Evolutionary conservation across 2,113 vertebrate species (phyloP), one percentile per base, ranked within the genome.

Genomic region (Salvelinus fontinalis): DNA sequence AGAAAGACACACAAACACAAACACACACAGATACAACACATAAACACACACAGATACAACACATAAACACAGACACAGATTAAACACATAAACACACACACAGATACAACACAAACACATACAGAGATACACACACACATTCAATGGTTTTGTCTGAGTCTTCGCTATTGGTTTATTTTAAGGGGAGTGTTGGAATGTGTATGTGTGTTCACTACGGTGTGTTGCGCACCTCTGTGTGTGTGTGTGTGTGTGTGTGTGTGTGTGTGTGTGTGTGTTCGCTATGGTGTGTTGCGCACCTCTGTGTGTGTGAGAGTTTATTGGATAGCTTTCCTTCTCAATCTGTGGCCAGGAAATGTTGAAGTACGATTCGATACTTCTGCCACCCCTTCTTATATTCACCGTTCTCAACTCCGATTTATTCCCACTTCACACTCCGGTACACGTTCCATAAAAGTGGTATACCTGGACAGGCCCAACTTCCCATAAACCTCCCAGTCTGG

Each of bases 321-420:
- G 70, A 39, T 48, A 34, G 14, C 65, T 67, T 3, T 68, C 18
- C 9, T n/a, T 22, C 34, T 12, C 5, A 24, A 24, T 70, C 44
- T 49, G 60, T 66, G 70, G 20, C 14, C 5, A 22, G 44, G n/a
- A 67, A 70, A 72, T 31, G 34, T 20, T 70, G 71, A 13, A 49
- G 57, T 48, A 13, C 2, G 24, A 5, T 8, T 75, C n/a, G 49
- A 48, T 44, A n/a, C 54, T 65, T 76, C 79, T 29, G 51, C 51
- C 51, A 54, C 5, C 65, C 70, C 29, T 22, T 39, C 60, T 54
- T 54, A 75, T 67, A 66, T 71, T 77, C 14, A 60, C 3, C 14
- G 66, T 62, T 31, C 16, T 11, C n/a, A 69, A 24, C n/a, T 0
- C 31, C 3, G 70, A 57, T 73, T n/a, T 72, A 44, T 77, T 54